A percentile compares a stretch with the other conserved stretches of the same genome.
Evolutionary conservation across 2,888 invertebrate species (phyloP).

Genomic region (Drosophila putrida): DNA sequence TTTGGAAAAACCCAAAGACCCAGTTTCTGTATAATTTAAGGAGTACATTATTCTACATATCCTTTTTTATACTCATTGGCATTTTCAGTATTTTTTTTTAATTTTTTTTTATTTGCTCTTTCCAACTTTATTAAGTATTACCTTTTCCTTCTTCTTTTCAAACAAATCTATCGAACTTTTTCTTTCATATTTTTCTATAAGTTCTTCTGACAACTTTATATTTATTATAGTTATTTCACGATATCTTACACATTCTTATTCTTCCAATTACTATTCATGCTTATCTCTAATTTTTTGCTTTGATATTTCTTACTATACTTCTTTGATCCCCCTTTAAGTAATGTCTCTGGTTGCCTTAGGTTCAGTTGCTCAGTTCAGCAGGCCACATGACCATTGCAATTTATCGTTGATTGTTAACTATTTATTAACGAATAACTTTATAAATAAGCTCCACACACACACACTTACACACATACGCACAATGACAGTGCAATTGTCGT

Average conservation of each 20-base stretch:
- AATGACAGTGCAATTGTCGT: constrained; percentile 26
- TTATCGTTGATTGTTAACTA: constrained; percentile 77
- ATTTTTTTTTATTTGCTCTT: background rate
- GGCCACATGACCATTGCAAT: constrained; percentile 59
- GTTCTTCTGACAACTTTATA: too few relatives aligned
- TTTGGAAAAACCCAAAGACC: background rate
- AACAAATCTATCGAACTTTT: too few relatives aligned
- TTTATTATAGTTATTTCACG: too few relatives aligned
- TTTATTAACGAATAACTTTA: constrained; percentile 77
- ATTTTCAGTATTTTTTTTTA: background rate
- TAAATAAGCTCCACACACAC: constrained; percentile 53
- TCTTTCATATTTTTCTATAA: too few relatives aligned
- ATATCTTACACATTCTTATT: too few relatives aligned
- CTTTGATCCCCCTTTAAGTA: background rate
- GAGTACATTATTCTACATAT: background rate
- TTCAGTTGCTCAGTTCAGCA: constrained; percentile 25
- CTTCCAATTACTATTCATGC: too few relatives aligned
- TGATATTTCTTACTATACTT: too few relatives aligned
- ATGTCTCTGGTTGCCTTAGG: constrained; percentile 30
- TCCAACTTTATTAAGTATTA: too few relatives aligned
- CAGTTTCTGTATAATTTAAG: background rate
- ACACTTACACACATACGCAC: constrained; percentile 12
- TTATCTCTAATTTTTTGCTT: too few relatives aligned
- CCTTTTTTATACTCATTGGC: too few relatives aligned
- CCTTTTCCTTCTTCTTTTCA: too few relatives aligned